Evolutionary conservation across 2,888 invertebrate genomes (phyloP), one percentile per base, ranked within the genome.

Genomic region (Corythucha ciliata): DNA sequence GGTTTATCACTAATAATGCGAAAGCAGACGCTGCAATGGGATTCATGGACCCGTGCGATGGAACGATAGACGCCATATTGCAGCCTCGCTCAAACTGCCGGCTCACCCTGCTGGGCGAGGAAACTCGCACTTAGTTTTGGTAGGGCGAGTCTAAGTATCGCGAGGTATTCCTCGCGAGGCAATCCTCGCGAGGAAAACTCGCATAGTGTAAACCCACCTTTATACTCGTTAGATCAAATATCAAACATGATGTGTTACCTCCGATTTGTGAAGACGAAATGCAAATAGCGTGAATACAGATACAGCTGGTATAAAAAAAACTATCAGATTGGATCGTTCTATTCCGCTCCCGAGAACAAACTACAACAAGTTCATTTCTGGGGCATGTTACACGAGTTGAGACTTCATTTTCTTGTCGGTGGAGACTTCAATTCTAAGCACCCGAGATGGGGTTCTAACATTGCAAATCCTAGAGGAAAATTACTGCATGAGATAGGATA

Each of bases 311-410:
- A 4, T 22, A 6, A n/a, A 47, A n/a, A 24, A 4, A n/a, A 34
- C 25, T 47, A 36, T 25, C 47, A 25, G 25, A 2, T 25, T 3
- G 34, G 36, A 2, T 34, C 46, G 32, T 46, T 33, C 22, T 46
- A 46, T 16, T 46, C 46, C 14, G 46, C 46, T 21, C 46, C 46
- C 4, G 33, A 29, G n/a, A 46, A 46, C 26, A 21, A 25, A 37
- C 34, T 47, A 25, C 36, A 25, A 16, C 4, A 36, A 14, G 37
- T 25, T 47, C 16, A 47, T 10, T 46, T 20, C n/a, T 8, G 2
- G 33, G 16, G 21, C 33, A 3, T 33, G n/a, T 33, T 46, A 24
- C 32, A 46, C 21, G 32, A 20, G 21, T 29, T 46, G 29, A n/a
- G 32, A 8, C n/a, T 4, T 12, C 33, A 29, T 21, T 46, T 46